phyloP scores from a whole-genome alignment of 2,888 invertebrate genomes.

The Heliconius aoede region DNA sequence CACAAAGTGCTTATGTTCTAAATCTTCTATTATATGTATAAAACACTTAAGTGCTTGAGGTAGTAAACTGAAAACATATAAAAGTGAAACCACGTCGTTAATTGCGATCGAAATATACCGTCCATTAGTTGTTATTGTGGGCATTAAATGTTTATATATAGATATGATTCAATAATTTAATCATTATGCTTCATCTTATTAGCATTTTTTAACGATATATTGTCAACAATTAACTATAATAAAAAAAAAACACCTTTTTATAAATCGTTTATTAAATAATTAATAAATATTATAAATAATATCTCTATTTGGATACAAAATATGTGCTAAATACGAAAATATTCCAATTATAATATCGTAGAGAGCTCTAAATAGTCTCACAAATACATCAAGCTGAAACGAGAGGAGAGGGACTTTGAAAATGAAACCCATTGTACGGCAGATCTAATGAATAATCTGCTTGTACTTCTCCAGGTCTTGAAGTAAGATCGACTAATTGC shows the following conservation, averaged over 20 bases:
- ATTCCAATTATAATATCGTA: constrained; percentile 64
- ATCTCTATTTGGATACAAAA: constrained; percentile 69
- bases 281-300: constrained; percentile 63
- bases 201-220: too few relatives aligned
- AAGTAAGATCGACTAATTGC: constrained; percentile 67
- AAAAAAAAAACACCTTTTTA: neutral
- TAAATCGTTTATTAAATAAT: constrained; percentile 6
- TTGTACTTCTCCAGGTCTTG: constrained; percentile 75
- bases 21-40: neutral
- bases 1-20: neutral
- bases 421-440: constrained; percentile 78
- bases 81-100: constrained; percentile 39
- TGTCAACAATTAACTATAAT: neutral
- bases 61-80: constrained; percentile 43
- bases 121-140: constrained; percentile 50
- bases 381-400: constrained; percentile 77
- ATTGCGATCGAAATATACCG: constrained; percentile 47
- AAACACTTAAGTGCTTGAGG: constrained; percentile 23
- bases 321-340: constrained; percentile 65
- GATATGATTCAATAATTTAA: neutral
- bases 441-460: constrained; percentile 78
- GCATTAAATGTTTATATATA: constrained; percentile 40
- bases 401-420: constrained; percentile 81
- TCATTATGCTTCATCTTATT: too few relatives aligned
- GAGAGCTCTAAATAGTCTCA: constrained; percentile 63